phyloP scores from a whole-genome alignment of 2,113 vertebrate species.

The Oryzias melastigma region DNA sequence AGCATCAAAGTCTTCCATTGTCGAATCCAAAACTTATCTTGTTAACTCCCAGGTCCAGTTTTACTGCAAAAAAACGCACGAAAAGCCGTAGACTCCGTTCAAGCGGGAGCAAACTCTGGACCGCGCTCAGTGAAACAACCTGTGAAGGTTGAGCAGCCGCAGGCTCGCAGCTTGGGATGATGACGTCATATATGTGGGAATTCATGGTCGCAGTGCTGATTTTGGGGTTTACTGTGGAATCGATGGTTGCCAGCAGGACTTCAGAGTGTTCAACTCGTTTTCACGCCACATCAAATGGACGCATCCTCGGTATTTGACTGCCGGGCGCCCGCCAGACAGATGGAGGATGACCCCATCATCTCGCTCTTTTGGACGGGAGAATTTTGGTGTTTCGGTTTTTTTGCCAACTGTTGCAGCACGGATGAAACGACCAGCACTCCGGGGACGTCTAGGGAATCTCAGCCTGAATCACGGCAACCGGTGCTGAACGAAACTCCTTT shows the following conservation, averaged over 20 bases:
- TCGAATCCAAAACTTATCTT: background rate
- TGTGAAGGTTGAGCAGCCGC: background rate
- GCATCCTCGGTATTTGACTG: constrained; percentile 7
- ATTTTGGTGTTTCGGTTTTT: background rate
- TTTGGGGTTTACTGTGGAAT: constrained; percentile 24
- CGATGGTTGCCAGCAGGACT: constrained; percentile 11
- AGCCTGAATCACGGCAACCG: background rate
- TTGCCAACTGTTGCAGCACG: background rate
- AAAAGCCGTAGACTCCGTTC: too few species aligned
- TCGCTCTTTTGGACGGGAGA: background rate
- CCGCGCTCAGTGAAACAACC: background rate
- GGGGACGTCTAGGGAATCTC: background rate
- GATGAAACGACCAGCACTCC: background rate
- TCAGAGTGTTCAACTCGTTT: constrained; percentile 12
- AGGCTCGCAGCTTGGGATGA: background rate
- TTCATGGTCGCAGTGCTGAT: constrained; percentile 4
- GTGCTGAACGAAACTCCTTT: too few species aligned
- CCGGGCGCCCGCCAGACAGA: constrained; percentile 3
- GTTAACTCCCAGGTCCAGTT: too few species aligned
- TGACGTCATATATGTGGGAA: background rate
- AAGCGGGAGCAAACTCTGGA: background rate
- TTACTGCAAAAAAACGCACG: too few species aligned
- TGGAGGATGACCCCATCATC: background rate
- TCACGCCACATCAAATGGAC: constrained; percentile 18
- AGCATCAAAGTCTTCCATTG: background rate